Evolutionary conservation across 2,888 invertebrate genomes (phyloP).

Genomic region (Ophion obscuratus): DNA sequence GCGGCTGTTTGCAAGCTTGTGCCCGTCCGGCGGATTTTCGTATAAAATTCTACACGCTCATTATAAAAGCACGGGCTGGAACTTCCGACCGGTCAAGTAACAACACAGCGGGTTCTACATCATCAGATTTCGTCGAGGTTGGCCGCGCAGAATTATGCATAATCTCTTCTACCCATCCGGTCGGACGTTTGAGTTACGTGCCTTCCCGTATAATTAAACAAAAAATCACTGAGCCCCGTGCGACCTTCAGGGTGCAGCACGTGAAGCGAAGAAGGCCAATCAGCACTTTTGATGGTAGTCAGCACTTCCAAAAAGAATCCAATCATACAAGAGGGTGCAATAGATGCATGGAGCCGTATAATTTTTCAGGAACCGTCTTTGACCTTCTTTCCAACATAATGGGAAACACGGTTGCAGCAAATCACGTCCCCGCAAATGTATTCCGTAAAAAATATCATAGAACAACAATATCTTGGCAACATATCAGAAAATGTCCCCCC

Average conservation of each 20-base stretch:
- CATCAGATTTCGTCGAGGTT: slow-evolving; percentile 10
- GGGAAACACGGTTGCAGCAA: too few species aligned
- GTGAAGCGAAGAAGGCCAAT: neutral
- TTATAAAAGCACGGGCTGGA: neutral
- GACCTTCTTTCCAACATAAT: too few species aligned
- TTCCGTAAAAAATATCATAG: too few species aligned
- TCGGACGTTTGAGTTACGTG: neutral
- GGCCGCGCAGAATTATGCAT: slow-evolving; percentile 23
- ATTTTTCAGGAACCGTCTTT: too few species aligned
- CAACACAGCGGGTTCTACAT: slow-evolving; percentile 9
- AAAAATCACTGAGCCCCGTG: slow-evolving; percentile 8
- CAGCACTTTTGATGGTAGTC: neutral
- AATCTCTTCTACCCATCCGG: slow-evolving; percentile 12
- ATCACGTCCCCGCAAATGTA: too few species aligned
- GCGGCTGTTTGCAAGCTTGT: neutral
- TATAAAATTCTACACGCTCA: slow-evolving; percentile 1
- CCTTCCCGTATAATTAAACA: neutral
- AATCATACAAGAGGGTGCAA: neutral
- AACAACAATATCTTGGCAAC: too few species aligned
- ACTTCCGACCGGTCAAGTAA: slow-evolving; percentile 21
- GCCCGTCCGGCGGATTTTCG: neutral
- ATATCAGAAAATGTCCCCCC: too few species aligned
- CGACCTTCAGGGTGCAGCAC: neutral
- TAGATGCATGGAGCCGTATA: neutral
- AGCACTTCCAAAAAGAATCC: neutral